A percentile compares a stretch with the other conserved stretches of the same genome.
Conservation (phyloP, 2,888 invertebrate species). For the Alloplasta piceator region DNA sequence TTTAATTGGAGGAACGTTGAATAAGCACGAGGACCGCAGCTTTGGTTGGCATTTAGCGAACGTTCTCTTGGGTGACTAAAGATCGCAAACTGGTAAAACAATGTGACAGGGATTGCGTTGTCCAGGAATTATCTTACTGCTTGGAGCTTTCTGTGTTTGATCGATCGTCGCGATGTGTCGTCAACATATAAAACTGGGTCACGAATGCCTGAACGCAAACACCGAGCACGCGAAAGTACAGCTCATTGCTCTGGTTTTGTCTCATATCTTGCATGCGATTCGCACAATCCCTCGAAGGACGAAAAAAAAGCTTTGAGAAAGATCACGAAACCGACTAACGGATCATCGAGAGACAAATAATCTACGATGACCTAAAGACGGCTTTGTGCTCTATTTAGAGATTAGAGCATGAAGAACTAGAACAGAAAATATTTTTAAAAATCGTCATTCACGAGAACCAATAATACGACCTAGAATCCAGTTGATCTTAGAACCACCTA, state of each 20-base stretch:
- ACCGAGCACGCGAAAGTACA: constrained; percentile 5
- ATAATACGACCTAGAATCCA: no score
- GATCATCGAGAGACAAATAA: no score
- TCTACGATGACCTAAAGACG: no score
- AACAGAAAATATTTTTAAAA: no score
- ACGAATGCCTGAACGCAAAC: constrained; percentile 52
- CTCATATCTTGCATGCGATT: constrained; percentile 29
- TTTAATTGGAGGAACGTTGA: not conserved
- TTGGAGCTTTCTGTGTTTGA: constrained; percentile 62
- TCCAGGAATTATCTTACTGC: constrained; percentile 54
- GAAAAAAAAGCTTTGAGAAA: no score
- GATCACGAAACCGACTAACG: no score
- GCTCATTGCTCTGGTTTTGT: constrained; percentile 23
- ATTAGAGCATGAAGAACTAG: no score
- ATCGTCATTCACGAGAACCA: no score
- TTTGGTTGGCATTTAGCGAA: constrained; percentile 33
- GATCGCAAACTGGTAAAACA: constrained; percentile 46
- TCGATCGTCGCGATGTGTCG: constrained; percentile 68
- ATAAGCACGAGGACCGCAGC: not conserved
- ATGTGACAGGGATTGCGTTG: constrained; percentile 60
- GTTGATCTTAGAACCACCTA: no score
- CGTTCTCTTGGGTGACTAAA: constrained; percentile 57
- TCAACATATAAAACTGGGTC: constrained; percentile 64
- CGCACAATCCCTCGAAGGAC: no score
- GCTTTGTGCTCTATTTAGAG: no score